Percentiles rank a stretch among this genome's conserved stretches.
These are phyloP conservation scores for Notamacropus eugenii DNA, from an alignment of 2,797 vertebrate species.

Conservation along the genomic window DNA sequence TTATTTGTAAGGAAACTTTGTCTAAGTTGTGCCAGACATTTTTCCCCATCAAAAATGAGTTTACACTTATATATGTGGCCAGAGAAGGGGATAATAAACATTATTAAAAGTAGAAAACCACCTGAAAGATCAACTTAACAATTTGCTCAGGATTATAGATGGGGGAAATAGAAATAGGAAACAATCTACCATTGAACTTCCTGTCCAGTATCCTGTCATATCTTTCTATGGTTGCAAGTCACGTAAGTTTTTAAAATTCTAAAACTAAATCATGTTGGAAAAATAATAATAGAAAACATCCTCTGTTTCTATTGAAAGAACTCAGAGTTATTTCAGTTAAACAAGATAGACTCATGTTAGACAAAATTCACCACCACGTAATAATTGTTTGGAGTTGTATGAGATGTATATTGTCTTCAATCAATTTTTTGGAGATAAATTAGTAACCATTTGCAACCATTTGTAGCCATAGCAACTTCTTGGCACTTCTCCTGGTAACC, in stretches of 20 bases:
- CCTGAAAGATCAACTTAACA: neutral
- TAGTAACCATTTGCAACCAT: neutral
- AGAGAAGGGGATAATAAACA: neutral
- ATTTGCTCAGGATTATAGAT: neutral
- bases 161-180: conserved; percentile 41
- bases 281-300: conserved; percentile 18
- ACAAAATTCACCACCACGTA: conserved; percentile 14
- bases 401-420: conserved; percentile 19
- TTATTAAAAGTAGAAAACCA: conserved; percentile 35
- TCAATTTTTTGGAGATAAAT: conserved; percentile 18
- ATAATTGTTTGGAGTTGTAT: neutral
- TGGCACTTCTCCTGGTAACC: neutral
- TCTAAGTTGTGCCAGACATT: neutral
- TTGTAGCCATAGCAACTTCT: neutral
- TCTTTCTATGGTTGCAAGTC: neutral
- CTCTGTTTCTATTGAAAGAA: conserved; percentile 24
- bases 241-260: conserved; percentile 18
- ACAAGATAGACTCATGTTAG: neutral
- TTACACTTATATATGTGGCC: neutral
- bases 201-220: conserved; percentile 4
- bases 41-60: conserved; percentile 49
- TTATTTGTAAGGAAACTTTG: neutral
- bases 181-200: neutral
- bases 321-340: conserved; percentile 27
- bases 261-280: conserved; percentile 4